Evolutionary conservation across 2,888 invertebrate species (phyloP).

Genomic region (Tupiocoris notatus): DNA sequence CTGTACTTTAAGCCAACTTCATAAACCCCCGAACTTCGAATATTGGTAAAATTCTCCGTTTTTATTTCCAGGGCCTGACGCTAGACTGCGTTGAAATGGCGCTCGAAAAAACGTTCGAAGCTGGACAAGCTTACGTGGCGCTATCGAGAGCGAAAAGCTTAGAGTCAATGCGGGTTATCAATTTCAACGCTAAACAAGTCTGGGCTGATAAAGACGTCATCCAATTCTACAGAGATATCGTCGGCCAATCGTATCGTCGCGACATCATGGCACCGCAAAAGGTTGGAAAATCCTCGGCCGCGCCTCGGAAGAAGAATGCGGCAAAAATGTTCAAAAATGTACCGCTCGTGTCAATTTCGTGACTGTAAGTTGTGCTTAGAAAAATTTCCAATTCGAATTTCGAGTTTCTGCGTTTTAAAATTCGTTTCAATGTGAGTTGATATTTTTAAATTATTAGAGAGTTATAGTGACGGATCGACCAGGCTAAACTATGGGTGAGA

Average conservation of each 20-base stretch:
- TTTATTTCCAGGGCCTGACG: conserved; percentile 75
- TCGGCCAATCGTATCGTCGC: neutral
- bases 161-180: conserved; percentile 77
- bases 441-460: too few species aligned
- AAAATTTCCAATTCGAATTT: too few species aligned
- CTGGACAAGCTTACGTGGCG: conserved; percentile 95
- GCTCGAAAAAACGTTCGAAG: conserved; percentile 77
- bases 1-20: too few species aligned
- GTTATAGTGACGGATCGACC: too few species aligned
- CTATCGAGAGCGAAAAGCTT: conserved; percentile 87
- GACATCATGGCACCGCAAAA: conserved; percentile 12
- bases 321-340: conserved; percentile 15
- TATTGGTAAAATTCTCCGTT: conserved; percentile 3
- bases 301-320: neutral
- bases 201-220: conserved; percentile 85
- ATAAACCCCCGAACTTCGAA: neutral
- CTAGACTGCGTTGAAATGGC: conserved; percentile 95
- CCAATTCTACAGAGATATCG: conserved; percentile 68
- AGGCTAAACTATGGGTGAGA: too few species aligned
- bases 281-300: neutral
- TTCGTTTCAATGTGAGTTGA: too few species aligned
- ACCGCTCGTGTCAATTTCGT: conserved; percentile 32
- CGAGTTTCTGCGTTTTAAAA: too few species aligned
- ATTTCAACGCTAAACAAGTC: conserved; percentile 82
- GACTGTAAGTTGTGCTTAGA: conserved; percentile 6